phyloP scores from a whole-genome alignment of 2,797 vertebrate genomes.

The Gorsachius magnificus region DNA sequence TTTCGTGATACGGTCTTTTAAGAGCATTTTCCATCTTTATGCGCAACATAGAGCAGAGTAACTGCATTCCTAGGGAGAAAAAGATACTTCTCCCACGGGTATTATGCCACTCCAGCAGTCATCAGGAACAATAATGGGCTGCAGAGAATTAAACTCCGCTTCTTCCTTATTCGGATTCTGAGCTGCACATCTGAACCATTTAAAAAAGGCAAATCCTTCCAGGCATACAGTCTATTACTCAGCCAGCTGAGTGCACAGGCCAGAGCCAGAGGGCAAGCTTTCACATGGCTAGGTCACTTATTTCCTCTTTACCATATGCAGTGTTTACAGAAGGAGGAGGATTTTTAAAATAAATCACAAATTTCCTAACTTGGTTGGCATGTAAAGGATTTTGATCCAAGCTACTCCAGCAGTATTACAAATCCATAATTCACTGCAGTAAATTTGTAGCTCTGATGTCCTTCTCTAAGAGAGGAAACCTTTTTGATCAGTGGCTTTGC shows the following conservation, averaged over 20 bases:
- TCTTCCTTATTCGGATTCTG: background rate
- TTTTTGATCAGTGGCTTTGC: background rate
- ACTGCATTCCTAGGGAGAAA: background rate
- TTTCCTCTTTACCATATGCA: background rate
- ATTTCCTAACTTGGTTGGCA: background rate
- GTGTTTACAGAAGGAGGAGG: background rate
- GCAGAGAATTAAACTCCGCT: constrained; percentile 22
- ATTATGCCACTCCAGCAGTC: constrained; percentile 12
- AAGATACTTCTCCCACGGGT: background rate
- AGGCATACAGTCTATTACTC: background rate
- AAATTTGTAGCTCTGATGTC: background rate
- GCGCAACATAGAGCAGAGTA: background rate
- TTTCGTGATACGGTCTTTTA: background rate
- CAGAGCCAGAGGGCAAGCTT: constrained; percentile 16
- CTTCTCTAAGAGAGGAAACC: background rate
- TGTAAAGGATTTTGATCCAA: background rate
- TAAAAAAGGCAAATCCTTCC: background rate
- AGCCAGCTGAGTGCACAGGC: background rate
- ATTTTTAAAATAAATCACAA: background rate
- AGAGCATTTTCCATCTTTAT: background rate
- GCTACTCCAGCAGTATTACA: background rate
- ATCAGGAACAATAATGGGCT: constrained; percentile 19
- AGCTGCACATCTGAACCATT: background rate
- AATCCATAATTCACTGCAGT: background rate
- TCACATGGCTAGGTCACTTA: constrained; percentile 10